phyloP scores from a whole-genome alignment of 2,888 invertebrate species.

The Hemistola chrysoprasaria region DNA sequence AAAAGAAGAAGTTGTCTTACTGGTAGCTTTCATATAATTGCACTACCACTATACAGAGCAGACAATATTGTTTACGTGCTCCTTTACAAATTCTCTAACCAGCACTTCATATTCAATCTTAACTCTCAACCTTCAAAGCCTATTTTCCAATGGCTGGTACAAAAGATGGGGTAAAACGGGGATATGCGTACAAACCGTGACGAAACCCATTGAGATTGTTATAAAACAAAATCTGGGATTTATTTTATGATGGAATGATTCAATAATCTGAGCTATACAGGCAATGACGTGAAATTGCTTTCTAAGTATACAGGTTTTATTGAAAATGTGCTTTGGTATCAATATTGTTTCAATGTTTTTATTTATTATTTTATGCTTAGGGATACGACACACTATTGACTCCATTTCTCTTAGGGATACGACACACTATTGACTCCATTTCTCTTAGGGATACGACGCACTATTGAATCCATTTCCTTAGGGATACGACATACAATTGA shows the following conservation, averaged over 20 bases:
- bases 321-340: not conserved
- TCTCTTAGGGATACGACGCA: too few species aligned
- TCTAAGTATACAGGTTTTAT: conserved; percentile 10
- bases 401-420: too few species aligned
- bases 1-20: conserved; percentile 6
- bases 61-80: conserved; percentile 36
- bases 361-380: too few species aligned
- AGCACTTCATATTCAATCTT: conserved; percentile 13
- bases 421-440: too few species aligned
- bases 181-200: conserved; percentile 16
- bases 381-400: too few species aligned
- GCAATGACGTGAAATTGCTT: conserved; percentile 15
- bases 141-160: not conserved
- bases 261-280: conserved; percentile 19
- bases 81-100: conserved; percentile 21
- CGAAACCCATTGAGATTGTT: conserved; percentile 28
- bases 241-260: conserved; percentile 33
- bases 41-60: conserved; percentile 20
- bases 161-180: conserved; percentile 24
- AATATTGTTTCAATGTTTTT: too few species aligned
- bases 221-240: conserved; percentile 33
- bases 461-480: too few species aligned
- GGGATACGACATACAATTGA: too few species aligned
- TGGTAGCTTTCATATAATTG: conserved; percentile 1
- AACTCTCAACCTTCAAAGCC: not conserved